A percentile compares a stretch with the other conserved stretches of the same genome.
These are phyloP conservation scores for Lydus trimaculatus DNA, from an alignment of 2,888 invertebrate species.

Conservation along the genomic window DNA sequence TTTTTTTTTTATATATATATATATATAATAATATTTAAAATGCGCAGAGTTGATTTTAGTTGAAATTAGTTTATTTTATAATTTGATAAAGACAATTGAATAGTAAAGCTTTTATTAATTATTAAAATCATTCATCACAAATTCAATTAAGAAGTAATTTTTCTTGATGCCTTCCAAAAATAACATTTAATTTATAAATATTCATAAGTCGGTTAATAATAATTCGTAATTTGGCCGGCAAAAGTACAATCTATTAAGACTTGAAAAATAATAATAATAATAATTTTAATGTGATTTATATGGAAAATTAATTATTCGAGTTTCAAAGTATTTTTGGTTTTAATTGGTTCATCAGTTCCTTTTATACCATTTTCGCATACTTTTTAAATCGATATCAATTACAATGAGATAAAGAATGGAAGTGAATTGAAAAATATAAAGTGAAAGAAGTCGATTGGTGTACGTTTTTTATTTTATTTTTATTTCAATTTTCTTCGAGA, in stretches of 20 bases:
- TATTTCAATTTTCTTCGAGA: slow-evolving; percentile 8
- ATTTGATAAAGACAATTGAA: slow-evolving; percentile 27
- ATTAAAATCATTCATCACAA: slow-evolving; percentile 39
- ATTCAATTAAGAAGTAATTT: slow-evolving; percentile 43
- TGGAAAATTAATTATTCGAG: slow-evolving; percentile 31
- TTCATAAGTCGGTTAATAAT: slow-evolving; percentile 40
- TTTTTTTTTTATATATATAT: no score
- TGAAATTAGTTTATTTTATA: slow-evolving; percentile 12
- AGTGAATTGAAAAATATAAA: slow-evolving; percentile 15
- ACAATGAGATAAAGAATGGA: slow-evolving; percentile 26
- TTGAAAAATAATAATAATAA: slow-evolving; percentile 28
- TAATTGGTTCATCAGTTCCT: slow-evolving; percentile 25
- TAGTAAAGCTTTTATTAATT: slow-evolving; percentile 26
- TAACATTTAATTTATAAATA: slow-evolving; percentile 39
- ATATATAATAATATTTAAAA: no score
- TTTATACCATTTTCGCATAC: slow-evolving; percentile 24
- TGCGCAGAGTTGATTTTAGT: no score
- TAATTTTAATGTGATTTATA: slow-evolving; percentile 28
- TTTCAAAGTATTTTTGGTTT: slow-evolving; percentile 21
- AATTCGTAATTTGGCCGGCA: slow-evolving; percentile 30
- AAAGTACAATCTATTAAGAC: slow-evolving; percentile 27
- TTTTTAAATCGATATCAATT: slow-evolving; percentile 28
- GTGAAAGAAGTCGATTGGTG: neutral
- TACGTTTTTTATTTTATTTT: slow-evolving; percentile 12
- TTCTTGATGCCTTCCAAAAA: slow-evolving; percentile 35